Conservation (phyloP, 2,888 invertebrate species). For the Aphodius sticticus region DNA sequence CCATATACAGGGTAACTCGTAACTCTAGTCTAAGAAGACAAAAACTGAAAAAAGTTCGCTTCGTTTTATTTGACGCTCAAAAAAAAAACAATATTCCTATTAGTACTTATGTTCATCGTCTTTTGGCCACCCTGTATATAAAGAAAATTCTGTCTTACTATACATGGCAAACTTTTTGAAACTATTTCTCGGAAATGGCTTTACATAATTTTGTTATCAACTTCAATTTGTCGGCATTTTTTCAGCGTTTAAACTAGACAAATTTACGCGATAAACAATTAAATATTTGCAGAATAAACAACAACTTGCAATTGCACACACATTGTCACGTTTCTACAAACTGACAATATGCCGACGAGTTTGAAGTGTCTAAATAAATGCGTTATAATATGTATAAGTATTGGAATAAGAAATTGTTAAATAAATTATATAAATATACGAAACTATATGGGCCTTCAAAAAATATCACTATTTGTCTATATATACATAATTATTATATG, state of each 20-base stretch:
- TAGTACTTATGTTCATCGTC: background rate
- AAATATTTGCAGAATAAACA: background rate
- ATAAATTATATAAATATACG: constrained; percentile 4
- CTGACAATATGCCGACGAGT: background rate
- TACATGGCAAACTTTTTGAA: constrained; percentile 4
- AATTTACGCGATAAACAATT: too few relatives aligned
- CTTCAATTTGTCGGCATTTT: background rate
- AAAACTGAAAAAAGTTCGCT: background rate
- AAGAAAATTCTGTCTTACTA: background rate
- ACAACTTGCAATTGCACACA: background rate
- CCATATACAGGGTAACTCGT: constrained; percentile 4
- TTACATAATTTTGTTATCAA: background rate
- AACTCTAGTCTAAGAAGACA: background rate
- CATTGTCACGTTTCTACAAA: background rate
- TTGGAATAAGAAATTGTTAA: constrained; percentile 4
- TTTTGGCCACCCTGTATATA: background rate
- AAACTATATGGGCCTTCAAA: constrained; percentile 4
- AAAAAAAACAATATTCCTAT: background rate
- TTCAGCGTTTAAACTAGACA: background rate
- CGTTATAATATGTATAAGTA: background rate
- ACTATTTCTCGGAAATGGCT: background rate
- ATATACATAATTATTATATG: constrained; percentile 4
- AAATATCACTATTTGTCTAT: constrained; percentile 4
- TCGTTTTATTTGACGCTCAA: background rate
- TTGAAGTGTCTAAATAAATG: background rate